phyloP scores from a whole-genome alignment of 2,113 vertebrate species.

The Caretta caretta region DNA sequence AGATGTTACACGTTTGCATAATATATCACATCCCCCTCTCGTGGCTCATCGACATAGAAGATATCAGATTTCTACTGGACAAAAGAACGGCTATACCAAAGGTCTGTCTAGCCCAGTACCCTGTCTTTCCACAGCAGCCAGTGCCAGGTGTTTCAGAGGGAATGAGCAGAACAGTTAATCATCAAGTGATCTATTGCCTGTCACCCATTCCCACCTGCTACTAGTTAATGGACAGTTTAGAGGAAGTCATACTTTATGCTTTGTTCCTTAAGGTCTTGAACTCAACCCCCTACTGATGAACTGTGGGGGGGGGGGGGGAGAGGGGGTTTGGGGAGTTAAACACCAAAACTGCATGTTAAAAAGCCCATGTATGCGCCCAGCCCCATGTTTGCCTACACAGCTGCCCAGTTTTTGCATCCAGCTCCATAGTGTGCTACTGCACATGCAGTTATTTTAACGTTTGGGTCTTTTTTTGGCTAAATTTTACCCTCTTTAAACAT shows the following conservation, averaged over 20 bases:
- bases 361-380: neutral
- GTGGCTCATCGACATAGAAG: rapidly evolving
- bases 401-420: rapidly evolving
- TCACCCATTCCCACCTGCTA: too few relatives aligned
- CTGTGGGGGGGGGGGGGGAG: neutral
- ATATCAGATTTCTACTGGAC: neutral
- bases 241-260: neutral
- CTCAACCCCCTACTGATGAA: neutral
- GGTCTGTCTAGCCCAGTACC: too few relatives aligned
- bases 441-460: neutral
- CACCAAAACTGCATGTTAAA: neutral
- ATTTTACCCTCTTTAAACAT: neutral
- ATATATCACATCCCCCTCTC: neutral
- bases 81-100: too few relatives aligned
- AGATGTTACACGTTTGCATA: rapidly evolving
- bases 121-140: too few relatives aligned
- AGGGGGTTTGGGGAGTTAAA: neutral
- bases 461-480: rapidly evolving
- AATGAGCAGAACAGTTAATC: too few relatives aligned
- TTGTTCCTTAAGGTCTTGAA: neutral
- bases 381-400: neutral
- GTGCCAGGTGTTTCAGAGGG: too few relatives aligned
- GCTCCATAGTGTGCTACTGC: neutral
- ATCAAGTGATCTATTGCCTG: too few relatives aligned
- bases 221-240: rapidly evolving